Percentiles rank a stretch among this genome's conserved stretches.
Evolutionary conservation across 2,113 vertebrate species (phyloP).

Genomic region (Setophaga petechia): DNA sequence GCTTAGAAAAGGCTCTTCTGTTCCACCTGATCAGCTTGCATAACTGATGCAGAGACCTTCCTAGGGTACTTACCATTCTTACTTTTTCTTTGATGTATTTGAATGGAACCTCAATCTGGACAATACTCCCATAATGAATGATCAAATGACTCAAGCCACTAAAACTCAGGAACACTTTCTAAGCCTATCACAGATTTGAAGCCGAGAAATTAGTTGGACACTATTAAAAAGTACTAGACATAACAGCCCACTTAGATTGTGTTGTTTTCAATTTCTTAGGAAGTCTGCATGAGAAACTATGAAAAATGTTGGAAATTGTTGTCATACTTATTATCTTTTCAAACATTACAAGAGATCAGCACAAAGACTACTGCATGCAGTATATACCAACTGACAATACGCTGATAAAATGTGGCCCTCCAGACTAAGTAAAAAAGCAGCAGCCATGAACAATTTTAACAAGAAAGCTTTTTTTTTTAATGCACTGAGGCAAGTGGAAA

Average conservation of each 20-base stretch:
- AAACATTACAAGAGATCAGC: neutral
- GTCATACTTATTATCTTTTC: neutral
- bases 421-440: neutral
- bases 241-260: neutral
- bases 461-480: neutral
- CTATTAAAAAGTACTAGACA: neutral
- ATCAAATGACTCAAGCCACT: neutral
- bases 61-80: neutral
- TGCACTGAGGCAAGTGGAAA: neutral
- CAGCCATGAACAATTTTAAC: neutral
- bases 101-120: neutral
- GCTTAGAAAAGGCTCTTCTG: neutral
- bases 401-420: neutral
- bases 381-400: neutral
- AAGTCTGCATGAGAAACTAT: neutral
- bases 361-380: neutral
- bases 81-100: neutral
- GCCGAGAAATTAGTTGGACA: neutral
- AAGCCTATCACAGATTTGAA: neutral
- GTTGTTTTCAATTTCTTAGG: neutral
- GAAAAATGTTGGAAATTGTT: neutral
- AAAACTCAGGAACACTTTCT: neutral
- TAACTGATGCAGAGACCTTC: neutral
- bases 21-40: neutral
- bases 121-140: accelerated